Evolutionary conservation across 30 jellyfish, hydroid and myxozoan species (phyloP), one percentile per base, ranked within the genome.

Genomic region (Aurelia sp.): DNA sequence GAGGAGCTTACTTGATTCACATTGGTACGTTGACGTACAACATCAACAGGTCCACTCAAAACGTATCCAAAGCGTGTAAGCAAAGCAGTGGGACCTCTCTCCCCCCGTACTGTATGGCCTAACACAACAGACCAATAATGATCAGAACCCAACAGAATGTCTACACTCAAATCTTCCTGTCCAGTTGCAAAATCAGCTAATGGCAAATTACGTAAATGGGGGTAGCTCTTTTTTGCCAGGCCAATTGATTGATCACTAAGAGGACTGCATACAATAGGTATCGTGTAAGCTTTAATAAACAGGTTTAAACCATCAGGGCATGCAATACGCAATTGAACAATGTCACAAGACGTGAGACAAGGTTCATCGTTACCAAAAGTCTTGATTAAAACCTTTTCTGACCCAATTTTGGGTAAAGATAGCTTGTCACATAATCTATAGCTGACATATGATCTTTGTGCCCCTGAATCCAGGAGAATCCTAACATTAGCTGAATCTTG

Each of bases 101-200:
- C 27, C 27, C 24, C 74, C 27, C 74, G 74, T 9, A 63, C 74
- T 8, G 35, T 22, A 9, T 63, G 13, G 13, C 74, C 13, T 63
- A 19, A 63, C 8, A 63, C 74, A 63, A 17, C 13, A 12, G 27
- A 19, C 74, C 74, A 63, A 19, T 63, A 63, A 19, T 63, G 8
- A 63, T 63, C 27, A 19, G 24, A 9, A 19, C 74, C 74, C 27
- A 63, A 63, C 13, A 13, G 74, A 63, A 63, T 63, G 74, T 63
- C 74, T 13, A 63, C 19, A 9, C 27, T 8, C 35, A 63, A 9
- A 9, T 13, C 27, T 63, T 63, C 24, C 13, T 13, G 9, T 9
- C 74, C 74, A 63, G 13, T 63, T 9, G 24, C 13, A 63, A 13
- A 9, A 63, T 63, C 74, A 13, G 74, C 74, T 27, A 63, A 63